phyloP scores from a whole-genome alignment of 1,140 invertebrate species.

The Andrena cerasifolii region DNA sequence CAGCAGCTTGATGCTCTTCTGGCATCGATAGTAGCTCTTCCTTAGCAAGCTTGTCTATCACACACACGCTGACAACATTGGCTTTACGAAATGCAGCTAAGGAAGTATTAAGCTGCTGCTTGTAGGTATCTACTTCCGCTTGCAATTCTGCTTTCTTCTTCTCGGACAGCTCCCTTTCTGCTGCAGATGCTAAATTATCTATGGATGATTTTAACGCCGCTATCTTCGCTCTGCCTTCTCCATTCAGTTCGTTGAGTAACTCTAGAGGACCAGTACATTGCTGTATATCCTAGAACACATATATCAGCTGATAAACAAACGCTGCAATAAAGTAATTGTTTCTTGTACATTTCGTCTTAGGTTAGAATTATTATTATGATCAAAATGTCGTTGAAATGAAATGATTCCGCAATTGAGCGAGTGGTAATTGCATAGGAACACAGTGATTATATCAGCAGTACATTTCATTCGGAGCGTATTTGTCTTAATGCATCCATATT shows the following conservation, averaged over 20 bases:
- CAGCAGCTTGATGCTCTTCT: slow-evolving; percentile 83
- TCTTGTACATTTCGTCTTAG: not conserved
- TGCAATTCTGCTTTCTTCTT: slow-evolving; percentile 84
- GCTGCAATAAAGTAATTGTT: not conserved
- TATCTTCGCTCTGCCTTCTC: slow-evolving; percentile 87
- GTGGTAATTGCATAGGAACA: slow-evolving; percentile 25
- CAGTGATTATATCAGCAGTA: not conserved
- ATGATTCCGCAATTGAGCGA: slow-evolving; percentile 8
- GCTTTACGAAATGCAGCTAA: slow-evolving; percentile 90
- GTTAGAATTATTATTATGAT: not conserved
- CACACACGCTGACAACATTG: slow-evolving; percentile 88
- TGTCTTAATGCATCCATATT: not conserved
- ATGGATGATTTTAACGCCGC: slow-evolving; percentile 86
- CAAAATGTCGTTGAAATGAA: slow-evolving; percentile 25
- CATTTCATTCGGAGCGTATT: not conserved
- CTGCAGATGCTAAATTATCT: slow-evolving; percentile 86
- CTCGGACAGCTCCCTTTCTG: slow-evolving; percentile 84
- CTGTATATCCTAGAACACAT: slow-evolving; percentile 84
- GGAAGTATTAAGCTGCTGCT: slow-evolving; percentile 87
- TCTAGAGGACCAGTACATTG: slow-evolving; percentile 86
- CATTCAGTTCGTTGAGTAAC: slow-evolving; percentile 88
- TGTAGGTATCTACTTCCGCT: slow-evolving; percentile 86
- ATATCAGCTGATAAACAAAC: not conserved
- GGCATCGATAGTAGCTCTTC: slow-evolving; percentile 86
- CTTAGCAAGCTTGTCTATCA: slow-evolving; percentile 88